Evolutionary conservation across 2,797 vertebrate species (phyloP).

Genomic region (Cheirogaleus major): DNA sequence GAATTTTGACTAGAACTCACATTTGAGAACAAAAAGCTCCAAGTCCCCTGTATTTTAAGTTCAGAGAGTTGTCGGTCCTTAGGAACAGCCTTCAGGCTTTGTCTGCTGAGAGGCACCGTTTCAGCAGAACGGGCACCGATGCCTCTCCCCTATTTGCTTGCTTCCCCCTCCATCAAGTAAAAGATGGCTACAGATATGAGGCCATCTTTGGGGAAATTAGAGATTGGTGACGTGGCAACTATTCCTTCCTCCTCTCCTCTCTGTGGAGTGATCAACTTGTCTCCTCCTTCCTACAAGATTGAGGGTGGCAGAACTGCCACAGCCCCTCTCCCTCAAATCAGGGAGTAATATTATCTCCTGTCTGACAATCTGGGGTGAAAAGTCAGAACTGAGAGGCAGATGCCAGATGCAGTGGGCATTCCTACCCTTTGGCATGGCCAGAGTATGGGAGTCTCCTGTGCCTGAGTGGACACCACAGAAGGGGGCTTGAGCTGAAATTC

Average conservation of each 20-base stretch:
- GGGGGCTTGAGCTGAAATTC: not conserved
- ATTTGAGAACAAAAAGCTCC: conserved; percentile 53
- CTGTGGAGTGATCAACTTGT: not conserved
- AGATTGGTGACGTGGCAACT: not conserved
- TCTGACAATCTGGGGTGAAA: not conserved
- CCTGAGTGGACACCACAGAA: not conserved
- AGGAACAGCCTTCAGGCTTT: not conserved
- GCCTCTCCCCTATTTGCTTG: not conserved
- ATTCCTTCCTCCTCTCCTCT: not conserved
- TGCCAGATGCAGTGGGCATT: not conserved
- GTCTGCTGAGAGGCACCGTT: not conserved
- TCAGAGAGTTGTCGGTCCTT: conserved; percentile 71
- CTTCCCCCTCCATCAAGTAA: conserved; percentile 3
- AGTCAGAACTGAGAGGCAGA: not conserved
- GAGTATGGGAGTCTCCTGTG: not conserved
- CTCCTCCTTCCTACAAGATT: not conserved
- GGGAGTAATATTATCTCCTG: not conserved
- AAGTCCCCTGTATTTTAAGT: conserved; percentile 64
- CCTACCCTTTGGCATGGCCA: not conserved
- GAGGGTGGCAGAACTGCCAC: not conserved
- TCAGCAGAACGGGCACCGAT: not conserved
- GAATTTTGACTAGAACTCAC: conserved; percentile 65
- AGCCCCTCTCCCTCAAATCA: not conserved
- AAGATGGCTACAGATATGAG: not conserved
- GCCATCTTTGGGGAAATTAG: not conserved